Evolutionary conservation across 2,113 vertebrate genomes (phyloP).

Genomic region (Archocentrus centrarchus): DNA sequence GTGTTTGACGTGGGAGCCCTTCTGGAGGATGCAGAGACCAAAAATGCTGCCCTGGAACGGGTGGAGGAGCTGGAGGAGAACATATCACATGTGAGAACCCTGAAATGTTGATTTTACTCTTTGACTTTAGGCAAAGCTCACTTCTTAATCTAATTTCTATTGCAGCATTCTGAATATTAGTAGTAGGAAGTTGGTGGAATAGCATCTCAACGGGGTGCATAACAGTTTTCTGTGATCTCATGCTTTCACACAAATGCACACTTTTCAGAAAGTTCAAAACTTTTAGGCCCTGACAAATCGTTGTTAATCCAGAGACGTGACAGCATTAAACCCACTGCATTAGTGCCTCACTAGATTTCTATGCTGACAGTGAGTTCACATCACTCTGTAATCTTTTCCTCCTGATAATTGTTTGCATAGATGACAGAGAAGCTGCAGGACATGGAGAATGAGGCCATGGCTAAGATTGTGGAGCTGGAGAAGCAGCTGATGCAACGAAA

Average conservation of each 20-base stretch:
- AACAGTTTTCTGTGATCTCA: not conserved
- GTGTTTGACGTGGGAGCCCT: constrained; percentile 95
- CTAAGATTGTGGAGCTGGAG: constrained; percentile 95
- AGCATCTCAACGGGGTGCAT: not conserved
- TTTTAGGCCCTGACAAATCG: not conserved
- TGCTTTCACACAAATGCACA: not conserved
- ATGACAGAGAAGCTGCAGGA: constrained; percentile 95
- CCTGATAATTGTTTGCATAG: constrained; percentile 54
- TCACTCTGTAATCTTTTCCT: constrained; percentile 21
- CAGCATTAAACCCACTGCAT: not conserved
- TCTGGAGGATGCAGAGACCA: constrained; percentile 95
- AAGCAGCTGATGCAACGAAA: constrained; percentile 93
- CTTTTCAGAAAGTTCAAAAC: not conserved
- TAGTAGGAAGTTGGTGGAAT: not conserved
- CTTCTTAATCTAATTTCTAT: not conserved
- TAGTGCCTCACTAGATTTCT: not conserved
- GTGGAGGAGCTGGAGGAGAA: constrained; percentile 98
- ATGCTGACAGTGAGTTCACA: constrained; percentile 3
- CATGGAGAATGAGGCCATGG: constrained; percentile 96
- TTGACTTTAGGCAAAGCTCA: not conserved
- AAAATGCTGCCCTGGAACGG: constrained; percentile 95
- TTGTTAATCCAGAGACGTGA: not conserved
- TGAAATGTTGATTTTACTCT: not conserved
- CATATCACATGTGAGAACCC: constrained; percentile 89
- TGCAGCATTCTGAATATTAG: not conserved